Percentiles rank a stretch among this genome's conserved stretches.
Evolutionary conservation across 2,888 invertebrate genomes (phyloP).

Genomic region (Aporophyla nigra): DNA sequence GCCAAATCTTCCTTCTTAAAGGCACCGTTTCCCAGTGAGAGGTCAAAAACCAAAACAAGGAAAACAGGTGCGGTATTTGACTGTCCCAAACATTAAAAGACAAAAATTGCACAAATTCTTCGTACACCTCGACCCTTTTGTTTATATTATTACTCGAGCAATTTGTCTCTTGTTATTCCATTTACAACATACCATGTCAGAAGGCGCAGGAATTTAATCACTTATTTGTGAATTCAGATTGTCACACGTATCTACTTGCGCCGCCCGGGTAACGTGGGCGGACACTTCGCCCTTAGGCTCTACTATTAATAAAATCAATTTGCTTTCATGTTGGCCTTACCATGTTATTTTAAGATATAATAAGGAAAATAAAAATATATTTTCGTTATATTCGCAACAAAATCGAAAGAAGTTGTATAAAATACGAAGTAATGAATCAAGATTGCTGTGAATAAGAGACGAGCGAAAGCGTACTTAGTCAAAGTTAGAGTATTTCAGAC

Average conservation of each 20-base stretch:
- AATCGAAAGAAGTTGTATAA: slow-evolving; percentile 32
- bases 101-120: slow-evolving; percentile 30
- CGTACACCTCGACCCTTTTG: slow-evolving; percentile 32
- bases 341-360: slow-evolving; percentile 58
- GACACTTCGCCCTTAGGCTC: slow-evolving; percentile 50
- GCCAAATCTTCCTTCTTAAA: slow-evolving; percentile 8
- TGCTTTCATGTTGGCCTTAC: slow-evolving; percentile 59
- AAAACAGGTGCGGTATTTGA: slow-evolving; percentile 17
- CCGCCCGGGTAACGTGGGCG: slow-evolving; percentile 53
- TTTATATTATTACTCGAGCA: slow-evolving; percentile 12
- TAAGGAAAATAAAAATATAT: slow-evolving; percentile 46
- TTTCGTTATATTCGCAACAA: slow-evolving; percentile 2
- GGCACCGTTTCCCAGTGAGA: slow-evolving; percentile 10
- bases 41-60: slow-evolving; percentile 12
- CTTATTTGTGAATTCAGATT: slow-evolving; percentile 56
- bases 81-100: slow-evolving; percentile 21
- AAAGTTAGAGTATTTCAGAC: slow-evolving; percentile 33
- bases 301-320: slow-evolving; percentile 76
- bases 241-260: slow-evolving; percentile 58
- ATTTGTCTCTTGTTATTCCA: slow-evolving; percentile 50
- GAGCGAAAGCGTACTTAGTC: slow-evolving; percentile 15
- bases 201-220: slow-evolving; percentile 42
- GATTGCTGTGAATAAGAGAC: slow-evolving; percentile 22
- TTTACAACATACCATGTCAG: slow-evolving; percentile 21
- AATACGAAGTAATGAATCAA: slow-evolving; percentile 26